Base-by-base conservation (phyloP, 2,113 vertebrate genomes). In the Furnarius figulus region DNA sequence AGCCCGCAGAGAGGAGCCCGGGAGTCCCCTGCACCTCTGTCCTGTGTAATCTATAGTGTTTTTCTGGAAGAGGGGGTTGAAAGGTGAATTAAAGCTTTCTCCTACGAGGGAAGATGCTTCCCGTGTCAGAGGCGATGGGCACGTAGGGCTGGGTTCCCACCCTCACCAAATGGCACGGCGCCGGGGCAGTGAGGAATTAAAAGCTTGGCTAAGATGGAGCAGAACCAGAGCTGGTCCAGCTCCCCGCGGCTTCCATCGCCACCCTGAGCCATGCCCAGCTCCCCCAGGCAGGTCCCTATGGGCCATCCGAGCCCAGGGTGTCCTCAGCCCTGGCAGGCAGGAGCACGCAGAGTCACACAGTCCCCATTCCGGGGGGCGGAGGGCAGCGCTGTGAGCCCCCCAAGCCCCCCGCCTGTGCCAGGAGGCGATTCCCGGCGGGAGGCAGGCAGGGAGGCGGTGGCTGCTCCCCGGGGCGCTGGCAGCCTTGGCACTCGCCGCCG, bases 401-500 rank as follows among this genome's bases (percentile, higher is more conserved):
- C 10, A 0, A 9, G 3, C 9, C 24, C 40, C 4, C 17, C 1
- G n/a, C 24, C 58, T 27, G 16, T 0, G 1, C 1, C 13, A 5
- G 5, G 4, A 67, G 66, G 35, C 0, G 7, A 37, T 24, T 21
- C 35, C 35, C 2, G 21, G 70, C 63, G 10, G 66, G 24, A 42
- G 31, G 15, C 25, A 5, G 39, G 81, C 61, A 10, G 66, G n/a
- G 78, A 56, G 50, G 28, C 0, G 1, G 7, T 4, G 7, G 62
- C 62, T 40, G 67, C 52, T 89, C 44, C 83, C 68, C 6, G 5
- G 44, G 72, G 59, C 3, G 3, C 77, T 11, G 50, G 17, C 6
- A 3, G 78, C 89, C 53, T 35, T 33, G 93, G 77, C 91, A 61
- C 49, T 16, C 39, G 5, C 30, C 3, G 3, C 25, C 5, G 3